Conservation (phyloP, 1,140 invertebrate genomes). For the Danaus melanippus region DNA sequence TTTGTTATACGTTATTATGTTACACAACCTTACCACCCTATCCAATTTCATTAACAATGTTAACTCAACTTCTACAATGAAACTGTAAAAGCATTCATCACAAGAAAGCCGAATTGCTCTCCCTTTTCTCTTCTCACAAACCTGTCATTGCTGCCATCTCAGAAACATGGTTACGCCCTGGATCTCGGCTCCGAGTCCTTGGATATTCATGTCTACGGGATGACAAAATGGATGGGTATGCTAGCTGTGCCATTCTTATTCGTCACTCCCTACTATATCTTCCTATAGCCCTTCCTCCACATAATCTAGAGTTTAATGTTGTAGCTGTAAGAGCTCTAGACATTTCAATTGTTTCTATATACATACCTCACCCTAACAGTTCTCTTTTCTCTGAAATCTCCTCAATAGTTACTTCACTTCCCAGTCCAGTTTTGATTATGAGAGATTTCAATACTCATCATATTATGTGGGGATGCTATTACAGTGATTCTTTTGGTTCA, state of each 20-base stretch:
- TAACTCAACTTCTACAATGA: slow-evolving; percentile 10
- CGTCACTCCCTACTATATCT: slow-evolving; percentile 8
- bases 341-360: slow-evolving; percentile 20
- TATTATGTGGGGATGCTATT: no score
- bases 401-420: background rate
- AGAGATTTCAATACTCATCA: no score
- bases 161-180: slow-evolving; percentile 10
- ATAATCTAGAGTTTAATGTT: background rate
- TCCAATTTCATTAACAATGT: slow-evolving; percentile 4
- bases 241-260: slow-evolving; percentile 1
- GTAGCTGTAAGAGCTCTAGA: slow-evolving; percentile 13
- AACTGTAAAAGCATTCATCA: slow-evolving; percentile 6
- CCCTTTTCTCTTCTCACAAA: slow-evolving; percentile 1
- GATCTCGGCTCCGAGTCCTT: slow-evolving; percentile 12
- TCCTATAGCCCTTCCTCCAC: slow-evolving; percentile 10
- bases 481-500: slow-evolving; percentile 1
- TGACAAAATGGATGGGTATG: slow-evolving; percentile 23
- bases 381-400: background rate
- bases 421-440: no score
- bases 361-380: slow-evolving; percentile 18
- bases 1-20: slow-evolving; percentile 6
- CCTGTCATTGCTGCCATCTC: slow-evolving; percentile 6
- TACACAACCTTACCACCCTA: background rate
- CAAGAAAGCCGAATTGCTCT: slow-evolving; percentile 11
- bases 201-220: slow-evolving; percentile 23